A percentile compares a stretch with the other conserved stretches of the same genome.
phyloP scores from a whole-genome alignment of 1,140 invertebrate species.

The Sinella curviseta region DNA sequence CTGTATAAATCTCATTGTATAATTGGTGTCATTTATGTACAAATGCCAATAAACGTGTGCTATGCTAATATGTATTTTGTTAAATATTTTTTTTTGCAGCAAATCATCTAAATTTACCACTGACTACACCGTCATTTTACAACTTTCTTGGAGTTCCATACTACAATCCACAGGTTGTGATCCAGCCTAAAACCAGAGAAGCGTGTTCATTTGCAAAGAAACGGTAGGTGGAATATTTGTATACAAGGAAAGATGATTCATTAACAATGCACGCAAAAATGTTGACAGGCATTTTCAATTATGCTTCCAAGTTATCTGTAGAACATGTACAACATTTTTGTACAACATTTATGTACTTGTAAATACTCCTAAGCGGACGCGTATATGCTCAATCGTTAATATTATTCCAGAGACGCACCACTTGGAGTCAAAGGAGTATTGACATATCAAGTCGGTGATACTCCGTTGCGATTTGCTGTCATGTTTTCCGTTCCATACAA shows the following conservation, averaged over 20 bases:
- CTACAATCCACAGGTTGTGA: constrained; percentile 29
- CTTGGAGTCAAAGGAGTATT: constrained; percentile 38
- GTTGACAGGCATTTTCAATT: too few species aligned
- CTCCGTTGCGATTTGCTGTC: constrained; percentile 37
- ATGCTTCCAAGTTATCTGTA: too few species aligned
- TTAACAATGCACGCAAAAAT: background rate
- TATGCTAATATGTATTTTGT: background rate
- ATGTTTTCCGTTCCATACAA: constrained; percentile 47
- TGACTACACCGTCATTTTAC: constrained; percentile 29
- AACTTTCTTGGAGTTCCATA: constrained; percentile 37
- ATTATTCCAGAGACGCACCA: constrained; percentile 32
- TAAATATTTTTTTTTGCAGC: constrained; percentile 30
- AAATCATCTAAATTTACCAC: constrained; percentile 26
- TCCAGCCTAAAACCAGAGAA: constrained; percentile 37
- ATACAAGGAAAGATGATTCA: background rate
- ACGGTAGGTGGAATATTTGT: constrained; percentile 24
- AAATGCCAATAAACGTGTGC: background rate
- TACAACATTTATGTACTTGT: too few species aligned
- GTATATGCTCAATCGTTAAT: too few species aligned
- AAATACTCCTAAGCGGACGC: too few species aligned
- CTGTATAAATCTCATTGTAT: too few species aligned
- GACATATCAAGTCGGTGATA: constrained; percentile 36
- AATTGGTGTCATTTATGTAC: too few species aligned
- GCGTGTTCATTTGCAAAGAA: constrained; percentile 41
- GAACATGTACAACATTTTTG: too few species aligned